Base-by-base conservation (phyloP, 2,888 invertebrate species). In the Rhimphoctona megacephalus region DNA sequence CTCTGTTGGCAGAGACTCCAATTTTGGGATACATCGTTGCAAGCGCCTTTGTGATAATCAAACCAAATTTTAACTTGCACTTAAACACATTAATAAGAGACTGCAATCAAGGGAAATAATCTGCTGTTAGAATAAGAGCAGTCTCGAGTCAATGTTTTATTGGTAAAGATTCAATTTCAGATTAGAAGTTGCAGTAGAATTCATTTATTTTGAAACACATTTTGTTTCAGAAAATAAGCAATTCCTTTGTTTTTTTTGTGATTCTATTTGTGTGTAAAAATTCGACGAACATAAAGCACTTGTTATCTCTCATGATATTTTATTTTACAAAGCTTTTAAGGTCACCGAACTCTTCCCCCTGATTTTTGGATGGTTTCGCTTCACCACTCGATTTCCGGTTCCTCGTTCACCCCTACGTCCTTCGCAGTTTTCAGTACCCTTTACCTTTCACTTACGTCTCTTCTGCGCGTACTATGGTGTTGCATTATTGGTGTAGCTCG, bases 371-470 rank as follows among this genome's bases (percentile, higher is more conserved):
- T 22, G 7, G 39, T 22, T 69, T 69, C 14, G 5, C 43, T n/a
- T 39, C n/a, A 36, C 39, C n/a, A 36, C 39, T 7, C 39, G 36
- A 67, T 22, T 67, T 69, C 43, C 67, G 43, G n/a, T 69, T 22
- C 4, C n/a, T 39, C 17, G 39, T 43, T 67, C 19, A 39, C 39
- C 39, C n/a, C 25, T 6, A 25, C 17, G 5, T 49, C 17, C 57
- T 57, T 11, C 11, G 11, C 25, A 25, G 25, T 25, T 57, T 57
- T 25, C 25, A 57, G 3, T 14, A 25, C 25, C 25, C 25, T 57
- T 57, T 25, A 57, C 57, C 57, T 57, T 57, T 25, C 57, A 57
- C 57, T 57, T 69, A 46, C 30, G 69, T 30, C 43, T 25, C 69
- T 46, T 19, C 25, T 17, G 8, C 9, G 33, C 33, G 33, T 64